A percentile compares a stretch with the other conserved stretches of the same genome.
phyloP scores from a whole-genome alignment of 2,888 invertebrate genomes.

The Synergus japonicus region DNA sequence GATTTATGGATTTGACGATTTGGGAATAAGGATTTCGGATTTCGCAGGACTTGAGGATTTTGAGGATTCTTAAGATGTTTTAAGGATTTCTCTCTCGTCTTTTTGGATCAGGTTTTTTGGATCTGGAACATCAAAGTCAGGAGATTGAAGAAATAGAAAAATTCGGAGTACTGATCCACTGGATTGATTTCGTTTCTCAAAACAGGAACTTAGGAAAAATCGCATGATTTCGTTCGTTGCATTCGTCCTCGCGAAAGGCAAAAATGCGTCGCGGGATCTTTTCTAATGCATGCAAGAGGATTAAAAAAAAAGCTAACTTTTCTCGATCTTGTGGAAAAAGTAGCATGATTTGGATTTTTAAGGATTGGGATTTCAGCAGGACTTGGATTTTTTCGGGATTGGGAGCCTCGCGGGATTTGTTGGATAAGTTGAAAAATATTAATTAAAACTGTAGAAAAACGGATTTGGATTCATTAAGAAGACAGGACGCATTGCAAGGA shows the following conservation, averaged over 20 bases:
- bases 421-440: conserved; percentile 28
- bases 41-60: conserved; percentile 12
- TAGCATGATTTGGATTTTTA: background rate
- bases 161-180: background rate
- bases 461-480: conserved; percentile 14
- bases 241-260: conserved; percentile 36
- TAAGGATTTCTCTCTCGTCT: conserved; percentile 17
- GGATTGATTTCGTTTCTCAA: conserved; percentile 18
- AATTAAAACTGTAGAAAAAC: background rate
- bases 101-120: conserved; percentile 25
- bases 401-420: conserved; percentile 11
- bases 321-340: background rate
- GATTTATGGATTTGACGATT: conserved; percentile 30
- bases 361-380: conserved; percentile 12
- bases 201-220: conserved; percentile 33
- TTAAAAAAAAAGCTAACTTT: background rate
- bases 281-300: conserved; percentile 38
- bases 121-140: conserved; percentile 3
- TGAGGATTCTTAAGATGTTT: conserved; percentile 13
- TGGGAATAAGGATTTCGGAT: conserved; percentile 4
- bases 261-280: conserved; percentile 32
- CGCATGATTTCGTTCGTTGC: conserved; percentile 24
- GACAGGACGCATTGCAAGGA: conserved; percentile 35
- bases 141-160: background rate
- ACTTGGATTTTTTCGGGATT: conserved; percentile 31